Evolutionary conservation across 37 sponge, comb jelly and placozoan species (phyloP).

Genomic region (Beroe ovata): DNA sequence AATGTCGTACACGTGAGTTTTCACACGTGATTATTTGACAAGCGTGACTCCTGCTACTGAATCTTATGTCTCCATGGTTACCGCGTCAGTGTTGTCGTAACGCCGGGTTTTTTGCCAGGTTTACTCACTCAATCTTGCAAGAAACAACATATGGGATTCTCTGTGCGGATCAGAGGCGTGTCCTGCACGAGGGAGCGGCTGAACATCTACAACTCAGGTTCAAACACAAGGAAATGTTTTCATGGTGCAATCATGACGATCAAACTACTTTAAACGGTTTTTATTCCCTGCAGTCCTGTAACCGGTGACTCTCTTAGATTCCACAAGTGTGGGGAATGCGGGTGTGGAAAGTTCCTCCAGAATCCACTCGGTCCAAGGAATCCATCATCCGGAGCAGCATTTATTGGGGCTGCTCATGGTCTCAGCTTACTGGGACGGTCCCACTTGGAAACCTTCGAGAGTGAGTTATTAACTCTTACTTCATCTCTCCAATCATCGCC

Average conservation of each 20-base stretch:
- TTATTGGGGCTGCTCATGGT: slow-evolving; percentile 58
- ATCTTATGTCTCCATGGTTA: no score
- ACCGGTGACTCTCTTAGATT: slow-evolving; percentile 28
- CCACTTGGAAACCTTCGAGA: slow-evolving; percentile 48
- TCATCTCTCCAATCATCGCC: no score
- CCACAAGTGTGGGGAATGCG: slow-evolving; percentile 65
- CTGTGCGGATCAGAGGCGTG: slow-evolving; percentile 78
- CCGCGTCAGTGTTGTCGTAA: no score
- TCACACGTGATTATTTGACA: not conserved
- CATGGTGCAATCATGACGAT: no score
- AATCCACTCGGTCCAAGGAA: slow-evolving; percentile 56
- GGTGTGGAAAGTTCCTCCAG: slow-evolving; percentile 65
- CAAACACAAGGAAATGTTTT: not conserved
- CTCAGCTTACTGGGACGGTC: slow-evolving; percentile 59
- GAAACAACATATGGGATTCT: slow-evolving; percentile 80
- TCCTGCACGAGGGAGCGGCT: slow-evolving; percentile 80
- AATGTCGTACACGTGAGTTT: slow-evolving; percentile 58
- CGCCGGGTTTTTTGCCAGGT: slow-evolving; percentile 68
- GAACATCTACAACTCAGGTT: slow-evolving; percentile 70
- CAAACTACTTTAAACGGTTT: no score
- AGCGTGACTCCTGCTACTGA: no score
- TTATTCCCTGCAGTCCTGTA: no score
- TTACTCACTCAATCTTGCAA: slow-evolving; percentile 83
- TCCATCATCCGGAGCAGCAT: slow-evolving; percentile 51
- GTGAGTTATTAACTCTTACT: not conserved